These are phyloP conservation scores for Crocidura indochinensis DNA, from an alignment of 2,797 vertebrate genomes.

Conservation along the genomic window DNA sequence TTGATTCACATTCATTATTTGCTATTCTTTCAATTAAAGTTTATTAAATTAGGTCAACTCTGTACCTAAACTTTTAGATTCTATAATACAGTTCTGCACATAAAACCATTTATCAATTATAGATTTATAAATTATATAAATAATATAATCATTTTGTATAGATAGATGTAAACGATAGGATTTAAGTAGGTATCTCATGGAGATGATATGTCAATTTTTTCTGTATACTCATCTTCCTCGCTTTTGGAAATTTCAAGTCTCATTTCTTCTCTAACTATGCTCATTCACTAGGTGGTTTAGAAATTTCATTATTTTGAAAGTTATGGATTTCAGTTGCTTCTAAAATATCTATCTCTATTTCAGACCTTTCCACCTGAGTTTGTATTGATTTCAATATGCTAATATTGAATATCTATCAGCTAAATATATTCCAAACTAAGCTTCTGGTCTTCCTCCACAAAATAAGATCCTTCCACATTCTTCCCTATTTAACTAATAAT, in stretches of 20 bases:
- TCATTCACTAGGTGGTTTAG: background rate
- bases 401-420: background rate
- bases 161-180: background rate
- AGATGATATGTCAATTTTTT: background rate
- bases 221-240: background rate
- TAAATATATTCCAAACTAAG: background rate
- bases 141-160: background rate
- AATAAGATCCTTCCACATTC: background rate
- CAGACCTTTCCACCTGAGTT: background rate
- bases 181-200: background rate
- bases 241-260: background rate
- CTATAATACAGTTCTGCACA: background rate
- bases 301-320: constrained; percentile 25
- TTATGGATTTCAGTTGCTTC: background rate
- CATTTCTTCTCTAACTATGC: background rate
- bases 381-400: background rate
- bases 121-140: background rate
- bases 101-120: background rate
- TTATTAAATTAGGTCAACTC: background rate
- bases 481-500: background rate
- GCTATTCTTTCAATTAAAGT: constrained; percentile 35
- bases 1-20: constrained; percentile 34
- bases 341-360: constrained; percentile 4
- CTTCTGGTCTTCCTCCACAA: background rate
- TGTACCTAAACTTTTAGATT: background rate